A percentile compares a stretch with the other conserved stretches of the same genome.
phyloP scores from a whole-genome alignment of 2,113 vertebrate species.

The Rostratula benghalensis region DNA sequence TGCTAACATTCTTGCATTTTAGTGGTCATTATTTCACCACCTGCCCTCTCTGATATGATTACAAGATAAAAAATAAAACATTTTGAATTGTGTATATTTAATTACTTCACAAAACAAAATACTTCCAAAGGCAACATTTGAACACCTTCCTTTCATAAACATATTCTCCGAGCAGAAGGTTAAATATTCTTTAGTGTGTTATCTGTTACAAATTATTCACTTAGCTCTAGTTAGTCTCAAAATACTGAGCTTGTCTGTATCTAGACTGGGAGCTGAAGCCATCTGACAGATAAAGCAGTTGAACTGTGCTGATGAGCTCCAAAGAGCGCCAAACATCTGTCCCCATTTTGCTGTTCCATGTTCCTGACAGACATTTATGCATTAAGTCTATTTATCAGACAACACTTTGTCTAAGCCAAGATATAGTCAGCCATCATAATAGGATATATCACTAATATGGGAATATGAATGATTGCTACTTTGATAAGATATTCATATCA shows the following conservation, averaged over 20 bases:
- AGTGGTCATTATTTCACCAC: neutral
- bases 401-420: constrained; percentile 58
- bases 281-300: constrained; percentile 47
- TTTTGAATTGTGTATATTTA: neutral
- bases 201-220: neutral
- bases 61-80: neutral
- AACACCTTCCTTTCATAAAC: neutral
- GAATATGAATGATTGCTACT: constrained; percentile 17
- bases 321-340: constrained; percentile 59
- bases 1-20: neutral
- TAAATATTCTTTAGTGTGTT: constrained; percentile 1
- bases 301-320: constrained; percentile 56
- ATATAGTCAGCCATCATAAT: constrained; percentile 17
- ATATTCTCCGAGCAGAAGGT: neutral
- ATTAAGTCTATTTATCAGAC: constrained; percentile 64
- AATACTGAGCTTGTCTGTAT: constrained; percentile 12
- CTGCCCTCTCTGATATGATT: neutral
- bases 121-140: neutral
- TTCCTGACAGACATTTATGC: constrained; percentile 40
- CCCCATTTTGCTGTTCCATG: constrained; percentile 29
- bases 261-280: neutral
- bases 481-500: neutral
- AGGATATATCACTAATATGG: constrained; percentile 39
- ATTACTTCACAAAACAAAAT: neutral
- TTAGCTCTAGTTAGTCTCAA: neutral